Evolutionary conservation across 2,888 invertebrate genomes (phyloP).

Genomic region (Neoscelio sp.): DNA sequence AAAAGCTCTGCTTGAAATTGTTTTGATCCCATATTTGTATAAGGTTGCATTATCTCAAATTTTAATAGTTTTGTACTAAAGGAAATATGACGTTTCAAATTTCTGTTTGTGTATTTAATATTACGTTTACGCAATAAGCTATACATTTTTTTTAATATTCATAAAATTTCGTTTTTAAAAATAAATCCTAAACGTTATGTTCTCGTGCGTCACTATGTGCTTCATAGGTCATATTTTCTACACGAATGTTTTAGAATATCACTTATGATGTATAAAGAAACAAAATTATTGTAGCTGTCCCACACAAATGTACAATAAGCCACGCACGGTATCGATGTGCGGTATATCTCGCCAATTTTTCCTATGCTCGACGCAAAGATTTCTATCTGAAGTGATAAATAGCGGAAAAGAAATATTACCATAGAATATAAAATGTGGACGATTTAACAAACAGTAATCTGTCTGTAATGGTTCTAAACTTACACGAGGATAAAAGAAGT

Average conservation of each 20-base stretch:
- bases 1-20: slow-evolving; percentile 34
- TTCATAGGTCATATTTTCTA: too few relatives aligned
- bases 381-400: slow-evolving; percentile 20
- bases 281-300: slow-evolving; percentile 25
- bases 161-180: too few relatives aligned
- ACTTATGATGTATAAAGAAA: slow-evolving; percentile 13
- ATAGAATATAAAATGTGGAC: slow-evolving; percentile 1
- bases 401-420: slow-evolving; percentile 18
- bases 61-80: slow-evolving; percentile 3
- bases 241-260: slow-evolving; percentile 11
- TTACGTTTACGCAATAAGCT: too few relatives aligned
- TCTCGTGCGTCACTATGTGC: too few relatives aligned
- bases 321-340: slow-evolving; percentile 22
- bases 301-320: slow-evolving; percentile 18
- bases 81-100: slow-evolving; percentile 28
- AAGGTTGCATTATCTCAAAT: slow-evolving; percentile 32
- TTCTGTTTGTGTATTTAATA: too few relatives aligned
- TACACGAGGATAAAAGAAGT: too few relatives aligned
- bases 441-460: neutral
- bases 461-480: too few relatives aligned
- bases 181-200: too few relatives aligned
- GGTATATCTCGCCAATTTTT: slow-evolving; percentile 27
- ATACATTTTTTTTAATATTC: too few relatives aligned
- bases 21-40: slow-evolving; percentile 48
- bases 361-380: slow-evolving; percentile 22